These are phyloP conservation scores for Cirrhinus molitorella DNA, from an alignment of 2,797 vertebrate genomes.

Conservation along the genomic window DNA sequence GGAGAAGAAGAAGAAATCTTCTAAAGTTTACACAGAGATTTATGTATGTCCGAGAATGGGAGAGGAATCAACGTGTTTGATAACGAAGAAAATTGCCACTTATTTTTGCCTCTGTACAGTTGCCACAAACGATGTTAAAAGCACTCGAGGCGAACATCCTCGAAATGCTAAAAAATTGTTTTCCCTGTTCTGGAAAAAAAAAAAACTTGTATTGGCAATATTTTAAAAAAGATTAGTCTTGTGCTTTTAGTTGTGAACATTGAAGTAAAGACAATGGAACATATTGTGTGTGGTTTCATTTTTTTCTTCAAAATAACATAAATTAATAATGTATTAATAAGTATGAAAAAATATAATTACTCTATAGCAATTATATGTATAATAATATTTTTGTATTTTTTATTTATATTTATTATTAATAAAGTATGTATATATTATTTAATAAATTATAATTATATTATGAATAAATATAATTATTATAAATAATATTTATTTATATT, in stretches of 20 bases:
- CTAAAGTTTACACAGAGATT: constrained; percentile 60
- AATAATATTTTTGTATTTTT: no score
- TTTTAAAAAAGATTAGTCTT: constrained; percentile 52
- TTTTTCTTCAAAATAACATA: neutral
- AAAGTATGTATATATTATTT: no score
- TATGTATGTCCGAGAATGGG: constrained; percentile 16
- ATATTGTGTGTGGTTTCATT: constrained; percentile 21
- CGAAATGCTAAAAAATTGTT: constrained; percentile 23
- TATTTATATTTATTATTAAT: no score
- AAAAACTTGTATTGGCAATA: constrained; percentile 51
- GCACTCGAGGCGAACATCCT: constrained; percentile 42
- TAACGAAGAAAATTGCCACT: constrained; percentile 25
- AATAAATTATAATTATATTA: no score
- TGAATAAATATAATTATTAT: no score
- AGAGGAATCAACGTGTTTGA: constrained; percentile 5
- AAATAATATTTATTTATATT: no score
- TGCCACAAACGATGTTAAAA: constrained; percentile 43
- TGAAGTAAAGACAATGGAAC: constrained; percentile 52
- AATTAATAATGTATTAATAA: no score
- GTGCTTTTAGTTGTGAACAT: constrained; percentile 58
- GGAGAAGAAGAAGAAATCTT: constrained; percentile 38
- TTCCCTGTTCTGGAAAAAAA: constrained; percentile 9
- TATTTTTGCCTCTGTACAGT: constrained; percentile 11
- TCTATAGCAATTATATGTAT: no score
- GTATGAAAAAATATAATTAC: no score